These are phyloP conservation scores for Caenorhabditis macrosperma DNA, from an alignment of 2,888 invertebrate genomes.

Conservation along the genomic window DNA sequence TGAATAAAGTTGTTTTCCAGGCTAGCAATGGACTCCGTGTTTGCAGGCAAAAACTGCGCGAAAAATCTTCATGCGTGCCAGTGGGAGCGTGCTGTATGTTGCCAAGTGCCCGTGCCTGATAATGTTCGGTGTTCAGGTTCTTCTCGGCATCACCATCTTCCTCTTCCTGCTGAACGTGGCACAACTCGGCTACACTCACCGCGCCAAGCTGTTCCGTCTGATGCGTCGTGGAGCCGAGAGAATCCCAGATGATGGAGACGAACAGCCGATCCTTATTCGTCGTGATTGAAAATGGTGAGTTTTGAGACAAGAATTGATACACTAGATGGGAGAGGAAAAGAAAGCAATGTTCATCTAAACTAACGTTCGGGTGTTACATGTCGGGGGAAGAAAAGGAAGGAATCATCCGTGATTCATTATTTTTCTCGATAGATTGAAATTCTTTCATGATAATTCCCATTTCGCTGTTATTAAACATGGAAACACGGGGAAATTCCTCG, in stretches of 20 bases:
- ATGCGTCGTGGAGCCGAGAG: slow-evolving; percentile 28
- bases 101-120: background rate
- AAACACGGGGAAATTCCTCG: no score
- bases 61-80: slow-evolving; percentile 45
- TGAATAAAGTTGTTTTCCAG: background rate
- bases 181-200: slow-evolving; percentile 21
- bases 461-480: no score
- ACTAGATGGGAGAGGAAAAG: no score
- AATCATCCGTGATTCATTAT: no score
- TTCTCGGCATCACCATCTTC: background rate
- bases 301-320: no score
- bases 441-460: no score
- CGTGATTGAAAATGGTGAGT: slow-evolving; percentile 23
- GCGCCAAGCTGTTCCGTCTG: slow-evolving; percentile 12
- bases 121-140: slow-evolving; percentile 42
- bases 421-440: no score
- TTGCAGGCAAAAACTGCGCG: slow-evolving; percentile 29
- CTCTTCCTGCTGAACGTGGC: slow-evolving; percentile 24
- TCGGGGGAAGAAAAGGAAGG: no score
- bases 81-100: slow-evolving; percentile 51
- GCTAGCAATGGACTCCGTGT: background rate
- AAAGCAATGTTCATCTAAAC: no score
- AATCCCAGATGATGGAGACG: slow-evolving; percentile 21
- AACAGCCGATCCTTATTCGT: slow-evolving; percentile 30
- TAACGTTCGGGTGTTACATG: no score